Conservation (phyloP, 2,113 vertebrate genomes). For the Polypterus senegalus region DNA sequence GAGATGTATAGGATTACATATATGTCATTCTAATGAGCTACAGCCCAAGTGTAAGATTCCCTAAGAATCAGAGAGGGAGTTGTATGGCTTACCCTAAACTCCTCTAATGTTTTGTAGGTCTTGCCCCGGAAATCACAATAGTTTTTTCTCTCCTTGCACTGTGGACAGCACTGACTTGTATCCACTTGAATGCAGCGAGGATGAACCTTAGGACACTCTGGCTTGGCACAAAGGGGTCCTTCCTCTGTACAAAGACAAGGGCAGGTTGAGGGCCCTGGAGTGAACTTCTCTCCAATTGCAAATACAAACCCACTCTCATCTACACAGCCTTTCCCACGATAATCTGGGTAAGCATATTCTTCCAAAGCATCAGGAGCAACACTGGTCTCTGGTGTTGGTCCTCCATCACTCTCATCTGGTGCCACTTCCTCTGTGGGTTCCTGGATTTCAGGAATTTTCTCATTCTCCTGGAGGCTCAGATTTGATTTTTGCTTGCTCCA, state of each 20-base stretch:
- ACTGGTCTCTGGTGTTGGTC: slow-evolving; percentile 49
- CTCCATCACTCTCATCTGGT: slow-evolving; percentile 53
- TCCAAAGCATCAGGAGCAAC: slow-evolving; percentile 66
- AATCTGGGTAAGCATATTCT: slow-evolving; percentile 91
- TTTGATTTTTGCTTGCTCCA: slow-evolving; percentile 51
- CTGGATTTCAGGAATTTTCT: slow-evolving; percentile 34
- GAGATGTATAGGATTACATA: no score
- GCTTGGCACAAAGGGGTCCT: slow-evolving; percentile 82
- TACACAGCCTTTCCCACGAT: slow-evolving; percentile 93
- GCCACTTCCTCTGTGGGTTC: slow-evolving; percentile 54
- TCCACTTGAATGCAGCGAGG: slow-evolving; percentile 89
- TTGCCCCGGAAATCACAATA: slow-evolving; percentile 91
- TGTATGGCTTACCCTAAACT: slow-evolving; percentile 81
- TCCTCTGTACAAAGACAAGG: slow-evolving; percentile 97
- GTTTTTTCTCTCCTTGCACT: slow-evolving; percentile 89
- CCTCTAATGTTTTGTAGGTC: slow-evolving; percentile 78
- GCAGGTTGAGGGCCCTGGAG: slow-evolving; percentile 85
- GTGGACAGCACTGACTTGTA: slow-evolving; percentile 90
- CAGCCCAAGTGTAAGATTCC: no score
- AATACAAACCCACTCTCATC: slow-evolving; percentile 96
- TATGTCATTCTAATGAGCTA: no score
- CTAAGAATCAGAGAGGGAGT: neutral
- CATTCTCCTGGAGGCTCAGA: slow-evolving; percentile 46
- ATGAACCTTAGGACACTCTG: slow-evolving; percentile 86
- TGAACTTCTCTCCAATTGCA: slow-evolving; percentile 88